phyloP scores from a whole-genome alignment of 2,888 invertebrate species.

The Dermolepida albohirtum region DNA sequence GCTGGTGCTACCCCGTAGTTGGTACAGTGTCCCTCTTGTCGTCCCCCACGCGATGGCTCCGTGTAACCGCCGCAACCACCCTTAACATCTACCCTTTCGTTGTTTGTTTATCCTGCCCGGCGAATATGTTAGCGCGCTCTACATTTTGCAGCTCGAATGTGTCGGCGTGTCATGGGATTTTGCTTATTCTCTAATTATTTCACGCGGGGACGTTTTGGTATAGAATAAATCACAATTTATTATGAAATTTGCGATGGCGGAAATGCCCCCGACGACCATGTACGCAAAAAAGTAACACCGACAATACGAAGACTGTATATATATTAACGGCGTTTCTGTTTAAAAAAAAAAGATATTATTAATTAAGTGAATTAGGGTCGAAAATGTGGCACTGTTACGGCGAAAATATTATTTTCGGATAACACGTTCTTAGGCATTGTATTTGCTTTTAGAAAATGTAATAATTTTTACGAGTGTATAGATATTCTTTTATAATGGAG shows the following conservation, averaged over 20 bases:
- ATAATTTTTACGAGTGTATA: too few species aligned
- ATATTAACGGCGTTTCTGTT: constrained; percentile 8
- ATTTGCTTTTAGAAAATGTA: too few species aligned
- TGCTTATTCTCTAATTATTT: constrained; percentile 40
- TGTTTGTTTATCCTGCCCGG: constrained; percentile 40
- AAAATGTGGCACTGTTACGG: background rate
- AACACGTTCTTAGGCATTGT: too few species aligned
- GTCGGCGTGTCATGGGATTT: constrained; percentile 37
- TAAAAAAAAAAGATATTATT: constrained; percentile 13
- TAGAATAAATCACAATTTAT: constrained; percentile 37
- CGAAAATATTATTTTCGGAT: too few species aligned
- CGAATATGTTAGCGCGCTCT: constrained; percentile 38
- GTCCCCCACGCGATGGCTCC: constrained; percentile 38
- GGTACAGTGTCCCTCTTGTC: constrained; percentile 52
- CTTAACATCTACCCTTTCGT: constrained; percentile 41
- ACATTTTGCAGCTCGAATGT: constrained; percentile 32
- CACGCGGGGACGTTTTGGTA: constrained; percentile 31
- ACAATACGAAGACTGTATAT: constrained; percentile 11
- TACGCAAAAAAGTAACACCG: constrained; percentile 10
- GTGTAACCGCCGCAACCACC: constrained; percentile 39
- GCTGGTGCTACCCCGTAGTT: constrained; percentile 51
- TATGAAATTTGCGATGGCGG: constrained; percentile 23
- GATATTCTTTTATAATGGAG: too few species aligned
- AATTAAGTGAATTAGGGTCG: constrained; percentile 14
- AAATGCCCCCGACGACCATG: constrained; percentile 11